Conservation (phyloP, 2,888 invertebrate species). For the Aplocera efformata region DNA sequence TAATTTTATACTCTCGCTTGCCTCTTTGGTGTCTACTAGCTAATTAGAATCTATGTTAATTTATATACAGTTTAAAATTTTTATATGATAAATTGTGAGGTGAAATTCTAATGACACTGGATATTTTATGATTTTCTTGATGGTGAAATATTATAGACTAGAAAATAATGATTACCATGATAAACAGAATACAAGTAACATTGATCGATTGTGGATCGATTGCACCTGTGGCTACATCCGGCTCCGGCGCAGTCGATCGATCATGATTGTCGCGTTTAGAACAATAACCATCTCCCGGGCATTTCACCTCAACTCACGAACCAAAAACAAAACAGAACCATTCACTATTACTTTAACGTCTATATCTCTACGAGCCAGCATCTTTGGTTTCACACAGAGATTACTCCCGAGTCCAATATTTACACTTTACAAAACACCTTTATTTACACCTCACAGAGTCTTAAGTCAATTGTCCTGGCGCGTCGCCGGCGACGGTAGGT, state of each 20-base stretch:
- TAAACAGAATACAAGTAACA: constrained; percentile 11
- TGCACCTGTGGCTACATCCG: constrained; percentile 6
- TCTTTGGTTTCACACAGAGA: constrained; percentile 68
- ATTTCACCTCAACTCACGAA: constrained; percentile 21
- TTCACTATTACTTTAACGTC: constrained; percentile 28
- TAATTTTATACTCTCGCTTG: constrained; percentile 56
- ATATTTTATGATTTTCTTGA: constrained; percentile 13
- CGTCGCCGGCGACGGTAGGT: constrained; percentile 33
- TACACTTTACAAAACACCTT: constrained; percentile 55
- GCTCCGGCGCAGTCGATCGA: not conserved
- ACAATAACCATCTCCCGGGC: constrained; percentile 4
- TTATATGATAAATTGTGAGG: constrained; percentile 30
- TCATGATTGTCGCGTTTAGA: constrained; percentile 1
- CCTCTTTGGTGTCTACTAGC: constrained; percentile 81
- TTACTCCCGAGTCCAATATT: constrained; percentile 40
- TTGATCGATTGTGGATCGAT: constrained; percentile 6
- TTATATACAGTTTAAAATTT: constrained; percentile 35
- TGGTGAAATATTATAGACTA: constrained; percentile 23
- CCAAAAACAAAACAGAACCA: constrained; percentile 21
- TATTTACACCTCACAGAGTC: constrained; percentile 62
- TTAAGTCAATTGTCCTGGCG: constrained; percentile 42
- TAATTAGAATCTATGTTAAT: constrained; percentile 48
- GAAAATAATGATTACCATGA: constrained; percentile 21
- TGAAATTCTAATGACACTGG: constrained; percentile 27
- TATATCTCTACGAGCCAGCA: constrained; percentile 35